Conservation (phyloP, 2,797 vertebrate species). For the Neostethus bicornis region DNA sequence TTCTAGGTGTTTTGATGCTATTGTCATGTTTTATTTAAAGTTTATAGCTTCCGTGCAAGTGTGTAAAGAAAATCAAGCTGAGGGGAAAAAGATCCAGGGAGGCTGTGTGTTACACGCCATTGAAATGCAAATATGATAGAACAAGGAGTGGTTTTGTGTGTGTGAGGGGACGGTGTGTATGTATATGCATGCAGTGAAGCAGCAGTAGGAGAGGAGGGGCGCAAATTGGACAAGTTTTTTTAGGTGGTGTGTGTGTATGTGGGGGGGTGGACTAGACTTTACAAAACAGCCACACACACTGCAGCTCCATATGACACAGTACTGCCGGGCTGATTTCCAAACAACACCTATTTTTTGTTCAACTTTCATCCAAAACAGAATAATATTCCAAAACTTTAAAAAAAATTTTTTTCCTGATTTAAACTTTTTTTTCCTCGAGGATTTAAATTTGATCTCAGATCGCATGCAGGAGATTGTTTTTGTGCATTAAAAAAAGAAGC, state of each 20-base stretch:
- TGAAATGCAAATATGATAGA: constrained; percentile 88
- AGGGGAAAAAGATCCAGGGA: constrained; percentile 63
- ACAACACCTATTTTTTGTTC: constrained; percentile 22
- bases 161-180: constrained; percentile 55
- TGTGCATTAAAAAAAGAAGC: constrained; percentile 51
- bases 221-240: constrained; percentile 83
- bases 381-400: constrained; percentile 7
- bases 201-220: constrained; percentile 75
- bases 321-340: constrained; percentile 63
- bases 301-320: constrained; percentile 70
- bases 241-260: constrained; percentile 24
- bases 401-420: not conserved
- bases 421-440: not conserved
- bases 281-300: constrained; percentile 82
- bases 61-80: constrained; percentile 71
- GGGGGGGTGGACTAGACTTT: constrained; percentile 82
- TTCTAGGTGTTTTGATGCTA: constrained; percentile 37
- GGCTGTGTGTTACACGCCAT: constrained; percentile 83
- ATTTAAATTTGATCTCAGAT: constrained; percentile 42
- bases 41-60: constrained; percentile 68
- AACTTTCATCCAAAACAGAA: constrained; percentile 11
- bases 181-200: constrained; percentile 72
- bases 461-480: constrained; percentile 52
- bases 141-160: constrained; percentile 84
- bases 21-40: constrained; percentile 67